Percentiles rank a stretch among this genome's conserved stretches.
Evolutionary conservation across 2,113 vertebrate genomes (phyloP).

Genomic region (Silurus asotus): DNA sequence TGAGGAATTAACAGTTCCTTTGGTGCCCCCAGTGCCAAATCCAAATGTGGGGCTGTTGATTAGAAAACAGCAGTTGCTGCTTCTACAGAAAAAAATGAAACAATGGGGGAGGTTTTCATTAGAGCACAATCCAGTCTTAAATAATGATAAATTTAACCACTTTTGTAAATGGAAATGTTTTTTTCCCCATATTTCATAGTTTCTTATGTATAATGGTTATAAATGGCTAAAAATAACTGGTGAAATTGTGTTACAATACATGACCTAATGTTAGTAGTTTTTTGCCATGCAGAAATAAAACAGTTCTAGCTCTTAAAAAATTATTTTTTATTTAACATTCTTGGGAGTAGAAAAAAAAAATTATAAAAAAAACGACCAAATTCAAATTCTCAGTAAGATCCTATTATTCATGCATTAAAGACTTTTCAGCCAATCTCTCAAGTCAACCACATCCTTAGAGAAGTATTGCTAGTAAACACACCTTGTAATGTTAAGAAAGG

Average conservation of each 20-base stretch:
- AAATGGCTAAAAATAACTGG: neutral
- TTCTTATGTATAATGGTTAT: neutral
- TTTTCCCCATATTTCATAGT: neutral
- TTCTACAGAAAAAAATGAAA: constrained; percentile 13
- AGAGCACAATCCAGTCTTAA: neutral
- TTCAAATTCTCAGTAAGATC: neutral
- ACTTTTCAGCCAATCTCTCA: neutral
- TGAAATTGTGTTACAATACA: neutral
- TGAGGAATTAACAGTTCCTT: constrained; percentile 9
- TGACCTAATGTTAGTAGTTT: neutral
- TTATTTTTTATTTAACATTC: no score
- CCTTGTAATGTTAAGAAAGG: neutral
- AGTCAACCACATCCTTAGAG: neutral
- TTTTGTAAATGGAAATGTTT: neutral
- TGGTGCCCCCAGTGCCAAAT: neutral
- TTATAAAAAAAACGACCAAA: no score
- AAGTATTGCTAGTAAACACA: neutral
- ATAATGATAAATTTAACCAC: neutral
- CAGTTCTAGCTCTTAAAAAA: no score
- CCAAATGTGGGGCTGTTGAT: constrained; percentile 17
- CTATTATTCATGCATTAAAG: neutral
- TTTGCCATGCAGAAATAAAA: neutral
- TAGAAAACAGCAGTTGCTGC: neutral
- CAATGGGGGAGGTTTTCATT: no score
- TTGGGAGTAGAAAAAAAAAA: no score